Evolutionary conservation across 2,797 vertebrate genomes (phyloP), one percentile per base, ranked within the genome.

Genomic region (Taeniopygia guttata): DNA sequence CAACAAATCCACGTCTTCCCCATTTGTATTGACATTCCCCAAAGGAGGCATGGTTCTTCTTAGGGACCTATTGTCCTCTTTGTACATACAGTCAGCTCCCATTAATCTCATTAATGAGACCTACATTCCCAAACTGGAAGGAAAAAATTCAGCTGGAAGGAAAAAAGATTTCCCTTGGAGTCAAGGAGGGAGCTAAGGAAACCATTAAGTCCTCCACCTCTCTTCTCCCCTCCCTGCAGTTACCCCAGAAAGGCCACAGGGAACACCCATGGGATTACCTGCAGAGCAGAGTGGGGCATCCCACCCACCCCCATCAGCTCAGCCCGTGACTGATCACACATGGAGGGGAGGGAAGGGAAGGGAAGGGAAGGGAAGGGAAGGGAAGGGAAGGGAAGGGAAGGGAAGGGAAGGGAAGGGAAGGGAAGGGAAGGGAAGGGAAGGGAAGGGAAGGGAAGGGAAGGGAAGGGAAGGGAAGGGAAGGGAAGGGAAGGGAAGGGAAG

Each of bases 81-180:
- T 94, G 87, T 43, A 49, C 84, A 87, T 85, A 72, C 67, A 74
- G 77, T 92, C 68, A 83, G n/a, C 85, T 93, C 85, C 89, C 80
- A 92, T 93, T 95, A 83, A 95, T 96, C 95, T 96, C 67, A 78
- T 77, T 92, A 94, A 87, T 95, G 93, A 96, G 95, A 96, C 63
- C 93, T 83, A 84, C 91, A 89, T 97, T 94, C 75, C 56, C 92
- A 95, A 97, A 94, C 69, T 84, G 54, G 77, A 93, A 88, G 56
- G 86, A 73, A 94, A 95, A 95, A 90, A 84, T 10, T 89, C 79
- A 94, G 87, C 63, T 93, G 85, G 69, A 86, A 45, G 48, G 52
- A 90, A 81, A 84, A 70, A 91, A 89, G 69, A 93, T 96, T 95
- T 91, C 36, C 72, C 66, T 32, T 36, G 83, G 34, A 95, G 40